Conservation (phyloP, 2,797 vertebrate genomes). For the Melanotaenia nigrans region DNA sequence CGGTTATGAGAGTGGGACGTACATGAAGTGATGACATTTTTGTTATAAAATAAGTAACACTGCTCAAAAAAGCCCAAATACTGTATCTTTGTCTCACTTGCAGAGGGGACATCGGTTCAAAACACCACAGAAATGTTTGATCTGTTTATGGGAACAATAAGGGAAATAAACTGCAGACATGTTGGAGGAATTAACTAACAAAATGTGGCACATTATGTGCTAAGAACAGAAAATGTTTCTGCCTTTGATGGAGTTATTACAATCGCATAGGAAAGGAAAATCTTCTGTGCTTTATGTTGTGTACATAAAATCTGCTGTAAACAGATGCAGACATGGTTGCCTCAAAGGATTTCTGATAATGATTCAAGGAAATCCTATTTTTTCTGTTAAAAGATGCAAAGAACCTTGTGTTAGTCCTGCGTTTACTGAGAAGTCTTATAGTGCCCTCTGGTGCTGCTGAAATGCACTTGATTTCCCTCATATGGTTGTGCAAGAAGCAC, state of each 20-base stretch:
- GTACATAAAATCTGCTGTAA: not conserved
- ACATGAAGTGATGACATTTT: no score
- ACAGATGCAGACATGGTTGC: not conserved
- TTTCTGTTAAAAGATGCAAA: not conserved
- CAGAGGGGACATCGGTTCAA: not conserved
- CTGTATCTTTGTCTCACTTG: not conserved
- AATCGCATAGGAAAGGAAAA: no score
- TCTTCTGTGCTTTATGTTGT: no score
- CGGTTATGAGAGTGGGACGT: no score
- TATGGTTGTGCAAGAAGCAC: no score
- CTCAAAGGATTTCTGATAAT: not conserved
- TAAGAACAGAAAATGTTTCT: not conserved
- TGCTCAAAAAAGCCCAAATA: no score
- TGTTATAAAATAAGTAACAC: no score
- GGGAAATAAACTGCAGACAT: not conserved
- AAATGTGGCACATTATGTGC: no score
- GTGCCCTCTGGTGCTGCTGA: constrained; percentile 53
- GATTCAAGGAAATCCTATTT: not conserved
- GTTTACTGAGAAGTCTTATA: not conserved
- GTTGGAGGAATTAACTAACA: not conserved
- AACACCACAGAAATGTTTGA: not conserved
- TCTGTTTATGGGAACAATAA: not conserved
- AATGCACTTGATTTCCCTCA: not conserved
- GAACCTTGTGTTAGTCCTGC: not conserved
- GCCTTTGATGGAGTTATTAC: not conserved